Evolutionary conservation across 2,888 invertebrate genomes (phyloP).

Genomic region (Drosophila stalkeri): DNA sequence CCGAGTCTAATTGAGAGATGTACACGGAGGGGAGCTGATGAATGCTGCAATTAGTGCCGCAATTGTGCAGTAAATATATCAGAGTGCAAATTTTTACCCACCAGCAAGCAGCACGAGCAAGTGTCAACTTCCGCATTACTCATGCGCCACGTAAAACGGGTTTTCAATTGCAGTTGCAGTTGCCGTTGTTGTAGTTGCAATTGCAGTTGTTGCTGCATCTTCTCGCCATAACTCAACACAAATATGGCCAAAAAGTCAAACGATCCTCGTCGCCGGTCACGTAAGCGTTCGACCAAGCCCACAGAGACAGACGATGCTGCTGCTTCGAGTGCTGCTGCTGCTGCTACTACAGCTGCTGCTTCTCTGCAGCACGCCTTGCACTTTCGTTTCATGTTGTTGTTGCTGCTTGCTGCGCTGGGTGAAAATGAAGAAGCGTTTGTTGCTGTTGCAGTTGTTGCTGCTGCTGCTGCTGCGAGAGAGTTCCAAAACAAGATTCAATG

Average conservation of each 20-base stretch:
- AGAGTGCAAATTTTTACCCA: slow-evolving; percentile 71
- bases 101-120: slow-evolving; percentile 62
- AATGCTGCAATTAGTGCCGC: slow-evolving; percentile 64
- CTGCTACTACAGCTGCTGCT: slow-evolving; percentile 21
- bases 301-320: slow-evolving; percentile 49
- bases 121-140: slow-evolving; percentile 80
- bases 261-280: slow-evolving; percentile 69
- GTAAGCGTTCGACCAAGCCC: slow-evolving; percentile 76
- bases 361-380: slow-evolving; percentile 45
- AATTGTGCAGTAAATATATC: slow-evolving; percentile 68
- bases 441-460: slow-evolving; percentile 25
- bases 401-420: slow-evolving; percentile 66
- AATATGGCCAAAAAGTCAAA: slow-evolving; percentile 79
- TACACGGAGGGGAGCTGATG: slow-evolving; percentile 38
- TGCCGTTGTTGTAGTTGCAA: not conserved
- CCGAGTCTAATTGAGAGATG: slow-evolving; percentile 40
- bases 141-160: slow-evolving; percentile 68
- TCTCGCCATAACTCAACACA: slow-evolving; percentile 76
- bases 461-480: slow-evolving; percentile 48
- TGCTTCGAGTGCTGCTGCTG: slow-evolving; percentile 6
- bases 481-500: slow-evolving; percentile 58
- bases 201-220: slow-evolving; percentile 58
- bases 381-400: slow-evolving; percentile 69
- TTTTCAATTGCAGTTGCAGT: slow-evolving; percentile 36
- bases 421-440: slow-evolving; percentile 77